Percentiles rank a stretch among this genome's conserved stretches.
Conservation (phyloP, 92 coral and sea anemone genomes). For the Actinostola sp. region DNA sequence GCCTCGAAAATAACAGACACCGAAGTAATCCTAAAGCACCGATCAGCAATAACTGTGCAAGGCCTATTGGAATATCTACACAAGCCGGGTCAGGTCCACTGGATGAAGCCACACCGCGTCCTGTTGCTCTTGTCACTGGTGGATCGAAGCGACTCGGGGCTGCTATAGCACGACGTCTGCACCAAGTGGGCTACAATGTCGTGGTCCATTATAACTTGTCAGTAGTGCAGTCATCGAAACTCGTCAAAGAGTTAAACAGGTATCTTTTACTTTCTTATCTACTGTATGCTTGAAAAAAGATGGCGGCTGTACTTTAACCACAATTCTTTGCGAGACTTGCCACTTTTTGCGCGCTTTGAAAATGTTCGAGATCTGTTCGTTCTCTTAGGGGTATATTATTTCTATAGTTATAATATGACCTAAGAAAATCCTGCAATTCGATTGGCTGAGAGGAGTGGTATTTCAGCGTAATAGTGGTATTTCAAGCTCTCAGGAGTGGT, state of each 20-base stretch:
- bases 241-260: slow-evolving; percentile 63
- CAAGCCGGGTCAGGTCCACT: neutral
- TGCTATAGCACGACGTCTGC: slow-evolving; percentile 45
- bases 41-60: neutral
- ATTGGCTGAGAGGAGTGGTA: too few species aligned
- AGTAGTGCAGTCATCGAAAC: slow-evolving; percentile 12
- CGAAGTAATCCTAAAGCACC: neutral
- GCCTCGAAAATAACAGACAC: neutral
- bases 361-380: too few species aligned
- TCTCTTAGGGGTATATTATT: too few species aligned
- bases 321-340: too few species aligned
- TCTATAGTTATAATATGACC: too few species aligned
- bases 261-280: too few species aligned
- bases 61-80: neutral
- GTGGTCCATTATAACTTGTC: slow-evolving; percentile 68
- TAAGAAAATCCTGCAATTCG: too few species aligned
- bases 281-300: too few species aligned
- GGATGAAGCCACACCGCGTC: neutral
- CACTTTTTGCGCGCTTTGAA: too few species aligned
- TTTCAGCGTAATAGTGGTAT: too few species aligned
- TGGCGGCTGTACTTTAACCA: too few species aligned
- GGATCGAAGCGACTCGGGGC: slow-evolving; percentile 76
- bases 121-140: slow-evolving; percentile 74
- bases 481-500: too few species aligned
- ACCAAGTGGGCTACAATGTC: slow-evolving; percentile 53